These are phyloP conservation scores for Epizoanthus stellaris DNA, from an alignment of 92 coral and sea anemone species.

Conservation along the genomic window DNA sequence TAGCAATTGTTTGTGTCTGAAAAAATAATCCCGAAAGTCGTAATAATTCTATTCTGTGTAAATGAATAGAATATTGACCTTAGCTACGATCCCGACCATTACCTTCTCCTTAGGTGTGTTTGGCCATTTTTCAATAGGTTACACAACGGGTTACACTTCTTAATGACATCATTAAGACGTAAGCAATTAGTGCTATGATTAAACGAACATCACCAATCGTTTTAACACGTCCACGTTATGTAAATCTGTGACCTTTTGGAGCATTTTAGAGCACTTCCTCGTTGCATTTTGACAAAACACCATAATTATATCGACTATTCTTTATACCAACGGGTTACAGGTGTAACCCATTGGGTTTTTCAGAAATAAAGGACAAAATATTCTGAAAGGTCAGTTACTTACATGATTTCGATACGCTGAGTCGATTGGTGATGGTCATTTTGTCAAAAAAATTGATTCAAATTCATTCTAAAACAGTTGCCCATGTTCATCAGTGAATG, in stretches of 20 bases:
- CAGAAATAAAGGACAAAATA: slow-evolving; percentile 1
- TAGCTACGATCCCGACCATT: too few species aligned
- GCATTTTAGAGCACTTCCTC: slow-evolving; percentile 9
- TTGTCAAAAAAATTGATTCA: not conserved
- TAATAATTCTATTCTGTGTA: too few species aligned
- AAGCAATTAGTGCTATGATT: slow-evolving; percentile 9
- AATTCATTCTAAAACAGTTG: too few species aligned
- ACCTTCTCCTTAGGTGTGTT: slow-evolving; percentile 6
- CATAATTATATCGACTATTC: slow-evolving; percentile 2
- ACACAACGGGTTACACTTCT: slow-evolving; percentile 14
- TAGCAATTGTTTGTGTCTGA: too few species aligned
- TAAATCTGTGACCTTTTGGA: not conserved
- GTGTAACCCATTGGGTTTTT: slow-evolving; percentile 13
- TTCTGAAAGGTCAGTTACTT: slow-evolving; percentile 24
- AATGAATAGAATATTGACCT: too few species aligned
- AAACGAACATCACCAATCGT: slow-evolving; percentile 16
- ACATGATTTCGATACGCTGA: slow-evolving; percentile 12
- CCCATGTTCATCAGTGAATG: too few species aligned
- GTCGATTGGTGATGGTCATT: slow-evolving; percentile 16
- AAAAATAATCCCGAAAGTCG: too few species aligned
- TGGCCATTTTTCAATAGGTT: slow-evolving; percentile 13
- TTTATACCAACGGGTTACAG: slow-evolving; percentile 11
- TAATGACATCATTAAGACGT: slow-evolving; percentile 15
- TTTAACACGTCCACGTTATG: slow-evolving; percentile 13
- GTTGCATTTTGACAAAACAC: not conserved